Base-by-base conservation (phyloP, 35 echinoderm and acorn worm genomes). In the Apostichopus japonicus region DNA sequence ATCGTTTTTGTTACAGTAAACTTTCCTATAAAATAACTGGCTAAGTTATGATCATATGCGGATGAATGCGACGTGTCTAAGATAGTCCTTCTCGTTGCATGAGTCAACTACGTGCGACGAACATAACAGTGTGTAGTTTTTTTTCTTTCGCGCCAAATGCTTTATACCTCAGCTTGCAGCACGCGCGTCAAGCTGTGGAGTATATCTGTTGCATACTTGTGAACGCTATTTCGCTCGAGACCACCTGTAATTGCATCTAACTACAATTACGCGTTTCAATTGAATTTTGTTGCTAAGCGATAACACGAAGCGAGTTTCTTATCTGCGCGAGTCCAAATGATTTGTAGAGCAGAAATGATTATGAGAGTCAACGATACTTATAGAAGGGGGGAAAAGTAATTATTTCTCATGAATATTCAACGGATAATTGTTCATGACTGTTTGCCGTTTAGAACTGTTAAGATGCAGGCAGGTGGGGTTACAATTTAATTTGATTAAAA, bases 261-360 rank as follows among this genome's bases (percentile, higher is more conserved):
- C 56, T 63, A 72, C 86, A 89, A 89, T 89, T 89, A 89, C 61
- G 86, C 86, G 86, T 65, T 63, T 89, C 86, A 89, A 89, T 89
- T 89, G 86, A 89, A 89, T 89, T 89, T 89, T 89, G 86, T 89
- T 89, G 86, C 86, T 89, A 89, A 73, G 86, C 86, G 63, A 89
- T 89, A 89, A 89, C 86, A 89, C 86, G 86, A 89, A 89, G 86
- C 81, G 81, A 84, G 54, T 84, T 59, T 84, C 81, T 84, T 24
- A 75, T 84, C 81, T 84, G 54, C 54, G 56, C 56, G 56, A 84
- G 54, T 57, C 81, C 16, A 24, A 57, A 24, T 84, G 81, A 84
- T 84, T 84, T 84, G 81, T 84, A 54, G 81, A 84, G 81, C 54
- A 53, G 15, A 58, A 84, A 84, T 24, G 81, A 84, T 84, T 84